Evolutionary conservation across 2,797 vertebrate genomes (phyloP), one percentile per base, ranked within the genome.

Genomic region (Calcarius lapponicus): DNA sequence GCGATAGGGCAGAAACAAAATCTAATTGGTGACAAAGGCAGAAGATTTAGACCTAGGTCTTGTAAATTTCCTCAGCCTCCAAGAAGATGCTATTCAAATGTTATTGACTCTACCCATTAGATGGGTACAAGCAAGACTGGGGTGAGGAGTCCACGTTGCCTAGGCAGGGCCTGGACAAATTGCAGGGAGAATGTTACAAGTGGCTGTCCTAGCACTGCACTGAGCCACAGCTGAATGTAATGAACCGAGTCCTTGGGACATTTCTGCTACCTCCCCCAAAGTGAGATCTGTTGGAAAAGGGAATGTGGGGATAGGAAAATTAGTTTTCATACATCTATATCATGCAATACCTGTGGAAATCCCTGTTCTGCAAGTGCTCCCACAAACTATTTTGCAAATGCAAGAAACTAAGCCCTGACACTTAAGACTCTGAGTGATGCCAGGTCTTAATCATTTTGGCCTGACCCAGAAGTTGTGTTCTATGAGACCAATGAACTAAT

Each of bases 11-110:
- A 75, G 72, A 75, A 71, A 51, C 22, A 81, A 3, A 4, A 8
- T 29, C 56, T 40, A 1, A 40, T 66, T 85, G 53, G 43, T 4
- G 1, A 40, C 32, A 82, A 10, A 64, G 26, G 18, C 8, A 56
- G 50, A 72, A 79, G n/a, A 26, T 67, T 72, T 38, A 54, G 50
- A 71, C 28, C 21, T 50, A 79, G 31, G 6, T 13, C 28, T 47
- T 47, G 12, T 4, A 64, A 31, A 17, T 50, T 86, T 75, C n/a
- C 58, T 88, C 40, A 51, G 5, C 11, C 18, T 69, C 36, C 2
- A 3, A 56, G 54, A 67, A 57, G 17, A 56, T 18, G 10, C 5
- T 3, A 0, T 26, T 71, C 1, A 0, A 16, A 60, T 6, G 0
- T 66, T 48, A 62, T 26, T 3, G 2, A 26, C 26, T 62, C 22